Evolutionary conservation across 2,888 invertebrate species (phyloP), one percentile per base, ranked within the genome.

Genomic region (Cheilosia scutellata): DNA sequence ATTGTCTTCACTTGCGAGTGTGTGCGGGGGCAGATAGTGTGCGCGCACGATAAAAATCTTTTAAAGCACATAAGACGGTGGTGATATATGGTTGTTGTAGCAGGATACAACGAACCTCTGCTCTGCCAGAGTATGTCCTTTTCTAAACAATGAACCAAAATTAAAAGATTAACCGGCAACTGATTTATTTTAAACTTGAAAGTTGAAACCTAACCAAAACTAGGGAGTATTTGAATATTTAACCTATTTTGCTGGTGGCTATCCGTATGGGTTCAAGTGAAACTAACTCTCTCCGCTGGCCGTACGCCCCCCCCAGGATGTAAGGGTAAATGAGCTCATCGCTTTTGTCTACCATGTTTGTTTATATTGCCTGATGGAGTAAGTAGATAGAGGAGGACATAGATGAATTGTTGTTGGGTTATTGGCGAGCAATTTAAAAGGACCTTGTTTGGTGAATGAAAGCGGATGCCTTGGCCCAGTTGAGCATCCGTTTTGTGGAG

Each of bases 111-210:
- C 11, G 37, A 11, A 37, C 33, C 33, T 37, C 42, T 16, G 16
- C n/a, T n/a, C 29, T 44, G 33, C 9, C 33, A 9, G 71, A 13
- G 13, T 11, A 58, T 29, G 20, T 11, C 33, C 58, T 37, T 55
- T 27, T n/a, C 11, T 13, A 5, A 9, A n/a, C 29, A 33, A 57
- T 31, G 27, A 62, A 27, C 40, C 11, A 40, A 77, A 70, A 63
- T 63, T 47, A 57, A 29, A 63, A 57, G 78, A 78, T 78, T 78
- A 78, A 55, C 78, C 55, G 9, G 9, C 4, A 57, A 11, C 20
- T 63, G 70, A 71, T 78, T 78, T 78, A 71, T 70, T 78, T 63
- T 31, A 63, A 66, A 68, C 7, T 72, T 27, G 37, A 53, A 57
- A 55, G 37, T 57, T 63, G 29, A 57, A 33, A 37, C n/a, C 49